These are phyloP conservation scores for Pteronotus mesoamericanus DNA, from an alignment of 2,797 vertebrate species.

Conservation along the genomic window DNA sequence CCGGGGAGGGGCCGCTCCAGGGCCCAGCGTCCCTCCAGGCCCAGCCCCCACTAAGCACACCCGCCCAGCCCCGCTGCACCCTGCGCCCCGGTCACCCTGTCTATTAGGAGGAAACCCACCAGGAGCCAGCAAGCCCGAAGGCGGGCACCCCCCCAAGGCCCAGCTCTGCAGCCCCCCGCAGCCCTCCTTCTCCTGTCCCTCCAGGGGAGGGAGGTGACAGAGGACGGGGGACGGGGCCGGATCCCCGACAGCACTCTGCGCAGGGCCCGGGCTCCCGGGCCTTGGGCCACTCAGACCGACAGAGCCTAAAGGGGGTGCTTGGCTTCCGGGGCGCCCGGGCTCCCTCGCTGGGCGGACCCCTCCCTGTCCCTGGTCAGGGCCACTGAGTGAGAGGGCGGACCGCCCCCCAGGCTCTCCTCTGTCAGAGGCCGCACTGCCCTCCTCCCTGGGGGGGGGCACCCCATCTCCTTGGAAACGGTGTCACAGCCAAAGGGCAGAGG, in stretches of 20 bases:
- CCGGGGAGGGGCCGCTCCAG: background rate
- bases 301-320: background rate
- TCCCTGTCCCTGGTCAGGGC: fast-evolving
- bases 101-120: background rate
- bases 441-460: background rate
- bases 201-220: no score
- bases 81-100: background rate
- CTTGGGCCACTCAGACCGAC: background rate
- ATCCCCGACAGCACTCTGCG: background rate
- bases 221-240: background rate
- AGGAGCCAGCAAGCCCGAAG: background rate
- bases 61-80: background rate
- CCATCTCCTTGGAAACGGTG: background rate
- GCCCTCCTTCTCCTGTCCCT: background rate
- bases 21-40: background rate
- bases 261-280: background rate
- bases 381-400: background rate
- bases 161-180: background rate
- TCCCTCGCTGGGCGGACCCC: background rate
- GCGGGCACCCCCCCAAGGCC: background rate
- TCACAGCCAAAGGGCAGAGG: constrained; percentile 50
- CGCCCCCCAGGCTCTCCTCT: constrained; percentile 1
- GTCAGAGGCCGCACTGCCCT: background rate
- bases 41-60: background rate
- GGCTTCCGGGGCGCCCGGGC: background rate